phyloP scores from a whole-genome alignment of 2,888 invertebrate genomes.

The Dastarcus helophoroides region DNA sequence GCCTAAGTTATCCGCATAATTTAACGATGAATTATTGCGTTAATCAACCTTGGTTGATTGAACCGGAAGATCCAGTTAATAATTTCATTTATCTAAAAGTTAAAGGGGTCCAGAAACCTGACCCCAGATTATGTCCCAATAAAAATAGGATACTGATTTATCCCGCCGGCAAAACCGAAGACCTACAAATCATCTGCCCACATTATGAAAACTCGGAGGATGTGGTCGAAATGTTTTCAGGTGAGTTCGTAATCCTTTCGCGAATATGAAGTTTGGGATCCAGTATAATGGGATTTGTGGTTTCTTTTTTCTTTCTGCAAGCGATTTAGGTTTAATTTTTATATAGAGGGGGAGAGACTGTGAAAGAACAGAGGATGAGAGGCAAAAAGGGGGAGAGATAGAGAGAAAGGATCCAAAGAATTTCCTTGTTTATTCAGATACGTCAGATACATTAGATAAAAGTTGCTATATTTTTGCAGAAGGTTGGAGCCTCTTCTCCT shows the following conservation, averaged over 20 bases:
- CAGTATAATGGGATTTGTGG: too few relatives aligned
- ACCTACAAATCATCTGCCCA: slow-evolving; percentile 56
- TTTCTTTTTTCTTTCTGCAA: too few relatives aligned
- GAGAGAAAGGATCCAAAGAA: too few relatives aligned
- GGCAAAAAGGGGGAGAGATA: too few relatives aligned
- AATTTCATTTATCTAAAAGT: slow-evolving; percentile 62
- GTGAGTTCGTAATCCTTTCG: too few relatives aligned
- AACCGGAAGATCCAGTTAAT: slow-evolving; percentile 57
- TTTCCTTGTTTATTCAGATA: too few relatives aligned
- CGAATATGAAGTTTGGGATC: too few relatives aligned
- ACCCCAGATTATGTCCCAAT: slow-evolving; percentile 45
- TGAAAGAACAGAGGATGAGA: too few relatives aligned
- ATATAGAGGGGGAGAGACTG: too few relatives aligned
- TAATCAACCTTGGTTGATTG: slow-evolving; percentile 67
- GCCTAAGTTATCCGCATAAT: slow-evolving; percentile 36
- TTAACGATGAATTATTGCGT: slow-evolving; percentile 45
- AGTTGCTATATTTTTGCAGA: too few relatives aligned
- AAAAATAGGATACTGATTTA: slow-evolving; percentile 62
- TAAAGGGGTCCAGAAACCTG: slow-evolving; percentile 46
- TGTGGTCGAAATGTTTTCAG: slow-evolving; percentile 58
- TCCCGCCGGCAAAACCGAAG: slow-evolving; percentile 53
- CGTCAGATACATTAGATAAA: too few relatives aligned
- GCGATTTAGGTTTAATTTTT: too few relatives aligned
- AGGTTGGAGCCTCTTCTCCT: slow-evolving; percentile 37
- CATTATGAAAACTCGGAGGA: slow-evolving; percentile 33